Evolutionary conservation across 2,888 invertebrate genomes (phyloP), one percentile per base, ranked within the genome.

Genomic region (Eupithecia centaureata): DNA sequence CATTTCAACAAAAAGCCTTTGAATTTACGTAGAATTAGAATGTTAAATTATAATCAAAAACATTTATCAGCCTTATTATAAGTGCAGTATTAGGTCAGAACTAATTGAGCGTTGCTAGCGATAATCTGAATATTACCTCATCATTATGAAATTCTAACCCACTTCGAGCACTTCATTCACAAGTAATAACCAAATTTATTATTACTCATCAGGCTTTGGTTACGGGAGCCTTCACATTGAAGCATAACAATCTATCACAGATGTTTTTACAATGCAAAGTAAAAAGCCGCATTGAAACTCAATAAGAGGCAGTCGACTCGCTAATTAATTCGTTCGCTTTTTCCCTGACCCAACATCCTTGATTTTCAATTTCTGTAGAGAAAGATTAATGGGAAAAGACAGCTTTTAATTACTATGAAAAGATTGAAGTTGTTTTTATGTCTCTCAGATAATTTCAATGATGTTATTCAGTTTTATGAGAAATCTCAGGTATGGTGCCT

Each of bases 311-410:
- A 76, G 75, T 71, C 78, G 77, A 74, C 75, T 76, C 72, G 76
- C 82, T 87, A 89, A 89, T 88, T 88, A 88, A 87, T 88, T 87
- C 82, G 78, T 79, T 79, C 77, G 69, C 77, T 81, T 82, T 42
- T 86, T 82, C 83, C 77, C 75, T 78, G 75, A 80, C 79, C 82
- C 83, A 82, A 81, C 82, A 83, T 81, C 82, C 82, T 80, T 84
- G 87, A 87, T 87, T 88, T 87, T 87, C 85, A 86, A 88, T 87
- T 88, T 86, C 83, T 82, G 78, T 51, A 78, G 77, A 79, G 73
- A 82, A 86, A 86, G 86, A 89, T 88, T 87, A 87, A 88, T 89
- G 84, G 51, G 32, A 54, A 79, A 75, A 78, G 82, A 84, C 86
- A 85, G 79, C 73, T 76, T 68, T n/a, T n/a, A n/a, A n/a, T n/a